phyloP scores from a whole-genome alignment of 2,797 vertebrate genomes.

The Squalus acanthias region DNA sequence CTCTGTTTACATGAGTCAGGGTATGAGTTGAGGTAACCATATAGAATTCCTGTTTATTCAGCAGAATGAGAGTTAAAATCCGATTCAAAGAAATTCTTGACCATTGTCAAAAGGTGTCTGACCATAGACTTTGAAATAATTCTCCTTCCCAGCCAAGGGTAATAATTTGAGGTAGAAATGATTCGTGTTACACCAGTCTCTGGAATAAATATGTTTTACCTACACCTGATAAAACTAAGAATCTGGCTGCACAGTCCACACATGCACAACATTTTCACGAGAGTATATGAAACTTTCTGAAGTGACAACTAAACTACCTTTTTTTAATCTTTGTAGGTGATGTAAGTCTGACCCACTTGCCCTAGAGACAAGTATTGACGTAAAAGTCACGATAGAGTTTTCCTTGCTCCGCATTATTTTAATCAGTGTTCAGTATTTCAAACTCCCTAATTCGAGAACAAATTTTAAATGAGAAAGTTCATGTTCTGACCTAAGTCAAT shows the following conservation, averaged over 20 bases:
- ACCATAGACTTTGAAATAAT: too few species aligned
- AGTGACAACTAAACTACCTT: background rate
- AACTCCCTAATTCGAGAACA: background rate
- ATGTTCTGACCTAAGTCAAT: background rate
- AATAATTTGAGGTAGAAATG: too few species aligned
- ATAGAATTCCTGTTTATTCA: too few species aligned
- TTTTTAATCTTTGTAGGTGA: background rate
- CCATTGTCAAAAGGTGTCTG: too few species aligned
- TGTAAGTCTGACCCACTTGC: background rate
- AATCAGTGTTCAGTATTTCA: background rate
- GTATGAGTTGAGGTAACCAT: too few species aligned
- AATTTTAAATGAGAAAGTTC: background rate
- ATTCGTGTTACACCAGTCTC: too few species aligned
- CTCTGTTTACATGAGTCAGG: too few species aligned
- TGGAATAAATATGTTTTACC: too few species aligned
- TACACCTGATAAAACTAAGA: too few species aligned
- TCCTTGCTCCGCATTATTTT: background rate
- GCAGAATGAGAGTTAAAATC: too few species aligned
- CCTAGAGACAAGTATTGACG: background rate
- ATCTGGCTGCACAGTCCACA: background rate
- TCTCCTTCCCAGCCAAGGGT: too few species aligned
- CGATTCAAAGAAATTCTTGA: too few species aligned
- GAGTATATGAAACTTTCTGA: background rate
- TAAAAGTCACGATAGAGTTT: background rate
- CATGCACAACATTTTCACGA: background rate